Evolutionary conservation across 2,888 invertebrate genomes (phyloP).

Genomic region (Caenorhabditis becei): DNA sequence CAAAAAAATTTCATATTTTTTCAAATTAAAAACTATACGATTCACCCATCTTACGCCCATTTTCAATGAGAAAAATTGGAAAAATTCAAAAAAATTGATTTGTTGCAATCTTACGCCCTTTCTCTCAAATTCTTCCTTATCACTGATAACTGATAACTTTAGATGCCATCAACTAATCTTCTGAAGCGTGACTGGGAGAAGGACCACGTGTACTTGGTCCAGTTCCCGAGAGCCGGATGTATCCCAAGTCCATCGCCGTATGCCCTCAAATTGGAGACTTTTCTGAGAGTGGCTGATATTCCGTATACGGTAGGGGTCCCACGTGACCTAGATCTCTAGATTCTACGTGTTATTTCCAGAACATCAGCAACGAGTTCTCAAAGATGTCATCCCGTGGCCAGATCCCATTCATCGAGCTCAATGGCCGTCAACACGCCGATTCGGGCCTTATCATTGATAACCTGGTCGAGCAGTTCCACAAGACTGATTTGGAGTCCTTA

Average conservation of each 20-base stretch:
- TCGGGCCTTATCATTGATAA: slow-evolving; percentile 89
- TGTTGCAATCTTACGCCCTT: background rate
- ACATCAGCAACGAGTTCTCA: slow-evolving; percentile 77
- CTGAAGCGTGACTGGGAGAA: slow-evolving; percentile 79
- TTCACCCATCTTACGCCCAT: background rate
- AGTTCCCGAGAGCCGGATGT: slow-evolving; percentile 92
- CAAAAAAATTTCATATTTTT: too few relatives aligned
- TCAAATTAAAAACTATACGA: too few relatives aligned
- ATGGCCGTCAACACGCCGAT: slow-evolving; percentile 95
- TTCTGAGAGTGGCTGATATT: slow-evolving; percentile 92
- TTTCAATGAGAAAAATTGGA: too few relatives aligned
- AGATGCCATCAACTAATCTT: slow-evolving; percentile 70
- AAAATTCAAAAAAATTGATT: background rate
- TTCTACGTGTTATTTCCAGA: slow-evolving; percentile 64
- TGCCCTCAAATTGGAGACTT: slow-evolving; percentile 96
- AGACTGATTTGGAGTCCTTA: slow-evolving; percentile 58
- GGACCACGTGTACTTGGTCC: slow-evolving; percentile 94
- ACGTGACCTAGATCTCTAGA: background rate
- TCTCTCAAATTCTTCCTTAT: slow-evolving; percentile 13
- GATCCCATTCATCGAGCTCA: slow-evolving; percentile 94
- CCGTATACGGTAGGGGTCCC: slow-evolving; percentile 89
- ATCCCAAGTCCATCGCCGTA: slow-evolving; percentile 93
- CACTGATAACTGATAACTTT: slow-evolving; percentile 18
- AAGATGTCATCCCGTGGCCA: slow-evolving; percentile 75
- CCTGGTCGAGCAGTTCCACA: slow-evolving; percentile 63